Evolutionary conservation across 2,888 invertebrate genomes (phyloP).

Genomic region (Hesperia comma): DNA sequence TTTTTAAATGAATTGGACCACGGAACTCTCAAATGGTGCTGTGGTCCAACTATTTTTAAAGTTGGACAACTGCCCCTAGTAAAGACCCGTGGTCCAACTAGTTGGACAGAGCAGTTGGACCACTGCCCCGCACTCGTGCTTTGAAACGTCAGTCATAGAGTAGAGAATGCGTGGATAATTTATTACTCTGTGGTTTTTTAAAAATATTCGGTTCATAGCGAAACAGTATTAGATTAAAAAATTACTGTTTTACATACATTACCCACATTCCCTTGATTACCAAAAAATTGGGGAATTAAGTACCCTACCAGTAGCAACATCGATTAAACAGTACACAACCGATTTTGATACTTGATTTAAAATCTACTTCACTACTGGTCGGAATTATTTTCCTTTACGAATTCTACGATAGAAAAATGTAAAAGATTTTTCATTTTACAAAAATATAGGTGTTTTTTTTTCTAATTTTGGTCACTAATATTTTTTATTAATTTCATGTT

Average conservation of each 20-base stretch:
- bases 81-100: too few relatives aligned
- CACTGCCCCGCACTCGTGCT: too few relatives aligned
- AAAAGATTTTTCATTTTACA: conserved; percentile 51
- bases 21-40: too few relatives aligned
- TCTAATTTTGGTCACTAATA: conserved; percentile 33
- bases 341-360: conserved; percentile 46
- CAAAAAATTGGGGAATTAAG: conserved; percentile 40
- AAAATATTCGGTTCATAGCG: too few relatives aligned
- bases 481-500: conserved; percentile 10
- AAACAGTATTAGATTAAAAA: too few relatives aligned
- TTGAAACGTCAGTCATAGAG: too few relatives aligned
- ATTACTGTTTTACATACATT: conserved; percentile 3
- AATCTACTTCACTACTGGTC: conserved; percentile 43
- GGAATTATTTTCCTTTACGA: conserved; percentile 40
- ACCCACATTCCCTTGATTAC: conserved; percentile 27
- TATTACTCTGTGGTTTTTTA: too few relatives aligned
- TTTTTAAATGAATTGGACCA: too few relatives aligned
- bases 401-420: conserved; percentile 35
- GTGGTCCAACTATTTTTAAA: too few relatives aligned
- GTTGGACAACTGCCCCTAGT: too few relatives aligned
- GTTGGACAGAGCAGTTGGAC: too few relatives aligned
- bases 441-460: conserved; percentile 62
- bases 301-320: conserved; percentile 48
- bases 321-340: conserved; percentile 49
- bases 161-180: too few relatives aligned